A percentile compares a stretch with the other conserved stretches of the same genome.
Evolutionary conservation across 1,140 invertebrate species (phyloP).

Genomic region (Ceratoteleas bidentatus): DNA sequence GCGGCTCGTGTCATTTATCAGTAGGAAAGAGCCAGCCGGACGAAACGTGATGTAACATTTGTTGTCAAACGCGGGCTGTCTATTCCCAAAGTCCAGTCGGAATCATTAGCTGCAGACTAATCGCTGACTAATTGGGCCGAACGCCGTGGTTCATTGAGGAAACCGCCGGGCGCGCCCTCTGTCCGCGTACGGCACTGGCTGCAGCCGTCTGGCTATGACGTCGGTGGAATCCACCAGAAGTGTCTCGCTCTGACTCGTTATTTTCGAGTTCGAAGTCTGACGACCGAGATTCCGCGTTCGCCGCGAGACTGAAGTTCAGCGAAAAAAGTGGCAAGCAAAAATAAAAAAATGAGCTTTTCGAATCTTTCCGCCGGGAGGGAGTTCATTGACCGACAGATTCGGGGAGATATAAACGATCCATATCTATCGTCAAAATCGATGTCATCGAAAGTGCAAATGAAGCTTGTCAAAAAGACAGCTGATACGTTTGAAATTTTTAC

Average conservation of each 20-base stretch:
- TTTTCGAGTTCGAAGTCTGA: conserved; percentile 59
- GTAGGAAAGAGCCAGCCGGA: conserved; percentile 18
- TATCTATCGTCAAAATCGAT: too few relatives aligned
- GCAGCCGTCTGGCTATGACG: conserved; percentile 43
- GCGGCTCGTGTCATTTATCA: conserved; percentile 5
- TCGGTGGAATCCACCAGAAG: conserved; percentile 44
- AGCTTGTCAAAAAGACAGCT: too few relatives aligned
- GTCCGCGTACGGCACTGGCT: conserved; percentile 13
- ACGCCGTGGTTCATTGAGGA: too few relatives aligned
- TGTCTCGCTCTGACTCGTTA: conserved; percentile 44
- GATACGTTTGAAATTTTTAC: too few relatives aligned
- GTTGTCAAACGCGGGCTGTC: conserved; percentile 1
- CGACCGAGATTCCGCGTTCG: conserved; percentile 36
- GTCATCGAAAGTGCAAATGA: too few relatives aligned
- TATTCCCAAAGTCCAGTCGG: not conserved
- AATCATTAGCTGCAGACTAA: too few relatives aligned
- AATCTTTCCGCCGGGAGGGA: too few relatives aligned
- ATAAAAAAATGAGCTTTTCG: not conserved
- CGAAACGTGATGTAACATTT: conserved; percentile 8
- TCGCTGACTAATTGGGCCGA: too few relatives aligned
- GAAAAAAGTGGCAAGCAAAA: not conserved
- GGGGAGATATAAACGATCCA: too few relatives aligned
- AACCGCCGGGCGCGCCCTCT: not conserved
- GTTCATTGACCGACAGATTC: too few relatives aligned
- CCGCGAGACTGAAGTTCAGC: conserved; percentile 38